Conservation (phyloP, 2,797 vertebrate species). For the Alca torda region DNA sequence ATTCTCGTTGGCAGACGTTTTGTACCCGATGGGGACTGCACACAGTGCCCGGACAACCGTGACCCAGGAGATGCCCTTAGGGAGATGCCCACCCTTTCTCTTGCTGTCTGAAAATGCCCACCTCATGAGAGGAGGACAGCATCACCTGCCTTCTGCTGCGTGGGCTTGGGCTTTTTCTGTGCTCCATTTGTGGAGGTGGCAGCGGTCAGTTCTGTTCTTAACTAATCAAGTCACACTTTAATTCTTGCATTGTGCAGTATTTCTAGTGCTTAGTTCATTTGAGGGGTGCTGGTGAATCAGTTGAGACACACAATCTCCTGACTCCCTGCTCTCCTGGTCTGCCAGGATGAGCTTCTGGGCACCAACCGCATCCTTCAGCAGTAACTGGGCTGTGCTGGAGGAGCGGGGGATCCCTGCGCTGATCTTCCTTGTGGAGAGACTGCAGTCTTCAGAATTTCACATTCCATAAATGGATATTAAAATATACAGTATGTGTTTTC, state of each 20-base stretch:
- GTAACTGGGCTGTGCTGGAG: not conserved
- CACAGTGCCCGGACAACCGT: not conserved
- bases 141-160: not conserved
- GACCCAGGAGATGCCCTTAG: not conserved
- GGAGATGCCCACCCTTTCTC: not conserved
- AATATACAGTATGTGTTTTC: not conserved
- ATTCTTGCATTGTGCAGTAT: not conserved
- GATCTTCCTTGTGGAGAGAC: not conserved
- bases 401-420: not conserved
- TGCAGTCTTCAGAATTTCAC: not conserved
- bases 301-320: not conserved
- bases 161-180: not conserved
- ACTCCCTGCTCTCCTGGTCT: not conserved
- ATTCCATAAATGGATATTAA: not conserved
- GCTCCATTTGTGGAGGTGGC: not conserved
- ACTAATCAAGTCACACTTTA: not conserved
- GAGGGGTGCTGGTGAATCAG: not conserved
- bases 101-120: not conserved
- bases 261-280: not conserved
- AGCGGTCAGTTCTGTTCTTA: not conserved
- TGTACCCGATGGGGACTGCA: rapidly evolving
- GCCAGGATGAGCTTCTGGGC: not conserved
- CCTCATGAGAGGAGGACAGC: not conserved
- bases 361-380: not conserved
- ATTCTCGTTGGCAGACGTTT: not conserved